These are phyloP conservation scores for Hylomyscus alleni DNA, from an alignment of 2,797 vertebrate genomes.

Conservation along the genomic window DNA sequence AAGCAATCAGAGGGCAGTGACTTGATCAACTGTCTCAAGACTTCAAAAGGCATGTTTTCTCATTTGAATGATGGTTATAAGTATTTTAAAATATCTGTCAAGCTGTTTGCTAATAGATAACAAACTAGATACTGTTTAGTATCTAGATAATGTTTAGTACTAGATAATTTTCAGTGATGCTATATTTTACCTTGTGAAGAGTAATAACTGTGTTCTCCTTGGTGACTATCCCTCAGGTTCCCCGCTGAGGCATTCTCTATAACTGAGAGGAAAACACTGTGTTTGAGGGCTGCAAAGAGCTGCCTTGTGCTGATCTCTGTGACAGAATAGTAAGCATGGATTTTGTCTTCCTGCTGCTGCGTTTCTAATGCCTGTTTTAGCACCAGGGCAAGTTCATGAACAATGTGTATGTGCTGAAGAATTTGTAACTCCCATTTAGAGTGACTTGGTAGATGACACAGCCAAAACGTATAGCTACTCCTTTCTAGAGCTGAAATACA, in stretches of 20 bases:
- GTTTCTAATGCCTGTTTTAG: background rate
- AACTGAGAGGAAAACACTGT: background rate
- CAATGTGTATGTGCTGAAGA: background rate
- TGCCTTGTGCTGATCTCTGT: background rate
- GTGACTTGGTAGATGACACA: background rate
- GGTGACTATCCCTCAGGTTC: background rate
- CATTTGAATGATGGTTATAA: background rate
- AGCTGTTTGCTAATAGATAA: background rate
- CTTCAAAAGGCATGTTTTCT: background rate
- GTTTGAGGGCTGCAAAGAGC: background rate
- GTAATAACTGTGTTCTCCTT: background rate
- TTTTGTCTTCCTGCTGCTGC: background rate
- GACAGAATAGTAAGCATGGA: background rate
- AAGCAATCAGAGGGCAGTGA: background rate
- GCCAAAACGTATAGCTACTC: background rate
- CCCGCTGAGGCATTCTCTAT: background rate
- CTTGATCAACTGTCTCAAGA: background rate
- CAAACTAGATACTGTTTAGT: too few relatives aligned
- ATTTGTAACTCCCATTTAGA: background rate
- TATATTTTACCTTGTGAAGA: background rate
- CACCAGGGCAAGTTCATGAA: background rate
- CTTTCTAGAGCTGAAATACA: background rate
- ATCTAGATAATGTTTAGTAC: background rate
- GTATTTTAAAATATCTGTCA: conserved; percentile 6
- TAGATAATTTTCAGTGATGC: conserved; percentile 1